Base-by-base conservation (phyloP, 2,113 vertebrate species). In the Gymnarchus niloticus region DNA sequence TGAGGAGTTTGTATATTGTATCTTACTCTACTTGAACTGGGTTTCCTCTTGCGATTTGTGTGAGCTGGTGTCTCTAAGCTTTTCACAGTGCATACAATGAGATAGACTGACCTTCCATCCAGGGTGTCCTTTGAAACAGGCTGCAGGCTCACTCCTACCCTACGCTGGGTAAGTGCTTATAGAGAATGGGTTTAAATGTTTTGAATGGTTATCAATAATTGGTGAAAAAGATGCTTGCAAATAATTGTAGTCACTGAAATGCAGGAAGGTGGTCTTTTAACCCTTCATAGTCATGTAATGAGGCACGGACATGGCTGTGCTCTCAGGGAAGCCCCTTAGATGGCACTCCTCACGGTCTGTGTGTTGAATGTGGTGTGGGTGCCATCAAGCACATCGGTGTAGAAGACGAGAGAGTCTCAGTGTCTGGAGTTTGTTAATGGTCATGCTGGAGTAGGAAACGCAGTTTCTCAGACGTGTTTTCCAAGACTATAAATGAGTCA, bases 401-500 rank as follows among this genome's bases (percentile, higher is more conserved):
- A 48, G 44, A 48, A 44, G 17, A 48, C 19, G 0, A 78, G 23
- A 23, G 41, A 46, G 8, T 78, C 76, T 48, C 46, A 23, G 44
- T 48, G 44, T 48, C 76, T 78, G 76, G 76, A 78, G 44, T 8
- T 78, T 78, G 23, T 28, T 84, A 48, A 91, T 76, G 86, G 77
- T 84, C 80, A 49, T 83, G 86, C 85, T 82, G 86, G 86, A 81
- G 89, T 90, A 86, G 87, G 86, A 88, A 86, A 90, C 78, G 87
- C 78, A 91, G 86, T 88, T 91, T 92, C 88, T 90, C 89, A 89
- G 85, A 87, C 90, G 89, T 88, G 85, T 77, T 85, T 46, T 81
- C 85, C 54, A 51, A 84, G 84, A 88, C 87, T 84, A 91, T 91
- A 88, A 92, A 93, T 93, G 91, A 92, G 91, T 94, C 91, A 93